These are phyloP conservation scores for Bothrops alternatus DNA, from an alignment of 2,797 vertebrate species.

Conservation along the genomic window DNA sequence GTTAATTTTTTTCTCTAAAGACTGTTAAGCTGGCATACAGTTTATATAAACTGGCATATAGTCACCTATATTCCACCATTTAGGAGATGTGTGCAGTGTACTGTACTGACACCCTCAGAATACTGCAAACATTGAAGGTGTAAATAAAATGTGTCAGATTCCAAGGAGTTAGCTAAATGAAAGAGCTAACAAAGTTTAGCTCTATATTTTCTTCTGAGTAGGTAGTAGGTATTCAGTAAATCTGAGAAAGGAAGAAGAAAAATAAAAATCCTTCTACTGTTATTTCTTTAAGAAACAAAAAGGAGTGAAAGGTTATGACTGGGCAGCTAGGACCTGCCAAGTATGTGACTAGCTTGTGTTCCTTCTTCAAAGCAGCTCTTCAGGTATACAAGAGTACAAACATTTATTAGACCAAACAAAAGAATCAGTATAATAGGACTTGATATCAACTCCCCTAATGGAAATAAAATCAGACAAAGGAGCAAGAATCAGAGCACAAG, in stretches of 20 bases:
- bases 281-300: not conserved
- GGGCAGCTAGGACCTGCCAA: not conserved
- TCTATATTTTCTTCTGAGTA: not conserved
- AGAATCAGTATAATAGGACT: not conserved
- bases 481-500: too few species aligned
- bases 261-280: not conserved
- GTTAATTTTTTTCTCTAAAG: not conserved
- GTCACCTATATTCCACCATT: not conserved
- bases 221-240: not conserved
- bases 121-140: not conserved
- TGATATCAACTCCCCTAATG: too few species aligned
- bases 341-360: not conserved
- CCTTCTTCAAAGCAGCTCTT: not conserved
- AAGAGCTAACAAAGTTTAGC: not conserved
- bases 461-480: too few species aligned
- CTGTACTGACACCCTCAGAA: not conserved
- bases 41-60: not conserved
- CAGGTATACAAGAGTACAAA: not conserved
- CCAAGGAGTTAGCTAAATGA: not conserved
- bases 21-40: not conserved
- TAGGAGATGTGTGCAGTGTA: not conserved
- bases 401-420: not conserved
- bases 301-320: not conserved
- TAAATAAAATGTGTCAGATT: not conserved
- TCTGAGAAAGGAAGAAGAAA: not conserved